Evolutionary conservation across 2,888 invertebrate species (phyloP).

Genomic region (Linnaemya tessellans): DNA sequence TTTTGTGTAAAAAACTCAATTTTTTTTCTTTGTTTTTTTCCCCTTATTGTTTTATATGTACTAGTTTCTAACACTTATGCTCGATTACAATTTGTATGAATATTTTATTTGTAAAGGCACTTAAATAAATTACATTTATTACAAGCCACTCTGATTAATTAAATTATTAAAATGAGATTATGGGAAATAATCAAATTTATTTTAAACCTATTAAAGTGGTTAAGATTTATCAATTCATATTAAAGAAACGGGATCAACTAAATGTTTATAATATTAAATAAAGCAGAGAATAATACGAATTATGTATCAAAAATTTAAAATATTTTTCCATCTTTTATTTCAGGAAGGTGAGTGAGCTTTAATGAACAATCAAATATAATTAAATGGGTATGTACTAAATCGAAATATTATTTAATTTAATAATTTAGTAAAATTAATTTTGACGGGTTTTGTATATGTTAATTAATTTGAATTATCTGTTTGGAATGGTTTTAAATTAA

Average conservation of each 20-base stretch:
- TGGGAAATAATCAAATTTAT: constrained; percentile 8
- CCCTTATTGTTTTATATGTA: constrained; percentile 15
- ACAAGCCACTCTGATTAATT: constrained; percentile 56
- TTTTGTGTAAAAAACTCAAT: neutral
- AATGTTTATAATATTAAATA: neutral
- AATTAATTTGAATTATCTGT: too few relatives aligned
- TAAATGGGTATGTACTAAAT: too few relatives aligned
- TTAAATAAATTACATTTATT: constrained; percentile 63
- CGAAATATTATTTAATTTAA: too few relatives aligned
- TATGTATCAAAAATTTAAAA: neutral
- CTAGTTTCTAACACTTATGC: constrained; percentile 30
- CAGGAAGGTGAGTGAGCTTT: neutral
- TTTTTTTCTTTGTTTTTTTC: neutral
- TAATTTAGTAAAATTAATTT: too few relatives aligned
- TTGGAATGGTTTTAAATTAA: too few relatives aligned
- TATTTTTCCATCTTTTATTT: constrained; percentile 3
- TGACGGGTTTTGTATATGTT: too few relatives aligned
- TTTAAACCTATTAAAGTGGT: constrained; percentile 31
- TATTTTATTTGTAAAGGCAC: constrained; percentile 60
- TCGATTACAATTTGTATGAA: constrained; percentile 17
- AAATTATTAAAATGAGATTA: constrained; percentile 62
- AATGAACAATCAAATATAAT: neutral
- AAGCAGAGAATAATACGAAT: neutral
- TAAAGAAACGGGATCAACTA: neutral
- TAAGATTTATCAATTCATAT: neutral